These are phyloP conservation scores for Tragulus kanchil DNA, from an alignment of 2,113 vertebrate species.

Conservation along the genomic window DNA sequence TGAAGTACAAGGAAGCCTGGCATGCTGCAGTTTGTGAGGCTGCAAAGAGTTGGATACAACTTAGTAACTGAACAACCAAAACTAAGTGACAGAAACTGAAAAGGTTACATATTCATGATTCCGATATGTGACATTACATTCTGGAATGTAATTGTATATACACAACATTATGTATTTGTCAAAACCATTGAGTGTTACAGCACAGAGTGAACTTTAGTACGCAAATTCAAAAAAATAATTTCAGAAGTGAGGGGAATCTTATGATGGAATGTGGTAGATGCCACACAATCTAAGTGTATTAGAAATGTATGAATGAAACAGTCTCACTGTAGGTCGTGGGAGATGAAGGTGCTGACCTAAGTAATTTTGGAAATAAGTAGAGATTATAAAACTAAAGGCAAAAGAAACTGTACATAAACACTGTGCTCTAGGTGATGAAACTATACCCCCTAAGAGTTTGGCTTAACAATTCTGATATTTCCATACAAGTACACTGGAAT, in stretches of 20 bases:
- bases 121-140: neutral
- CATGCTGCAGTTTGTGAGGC: too few species aligned
- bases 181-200: neutral
- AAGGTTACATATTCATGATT: neutral
- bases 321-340: neutral
- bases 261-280: neutral
- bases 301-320: neutral
- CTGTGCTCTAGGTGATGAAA: neutral
- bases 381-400: neutral
- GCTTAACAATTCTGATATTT: neutral
- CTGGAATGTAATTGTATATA: neutral
- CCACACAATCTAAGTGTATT: neutral
- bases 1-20: too few species aligned
- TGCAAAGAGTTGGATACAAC: too few species aligned
- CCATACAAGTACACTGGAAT: neutral
- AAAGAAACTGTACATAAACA: neutral
- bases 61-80: too few species aligned
- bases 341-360: neutral
- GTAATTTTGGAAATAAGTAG: neutral
- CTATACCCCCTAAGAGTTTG: neutral
- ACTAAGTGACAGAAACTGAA: neutral
- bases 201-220: neutral
- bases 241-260: neutral
- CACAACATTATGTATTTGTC: neutral
- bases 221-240: neutral